These are phyloP conservation scores for Nansenia antarctica DNA, from an alignment of 2,113 vertebrate genomes.

Conservation along the genomic window DNA sequence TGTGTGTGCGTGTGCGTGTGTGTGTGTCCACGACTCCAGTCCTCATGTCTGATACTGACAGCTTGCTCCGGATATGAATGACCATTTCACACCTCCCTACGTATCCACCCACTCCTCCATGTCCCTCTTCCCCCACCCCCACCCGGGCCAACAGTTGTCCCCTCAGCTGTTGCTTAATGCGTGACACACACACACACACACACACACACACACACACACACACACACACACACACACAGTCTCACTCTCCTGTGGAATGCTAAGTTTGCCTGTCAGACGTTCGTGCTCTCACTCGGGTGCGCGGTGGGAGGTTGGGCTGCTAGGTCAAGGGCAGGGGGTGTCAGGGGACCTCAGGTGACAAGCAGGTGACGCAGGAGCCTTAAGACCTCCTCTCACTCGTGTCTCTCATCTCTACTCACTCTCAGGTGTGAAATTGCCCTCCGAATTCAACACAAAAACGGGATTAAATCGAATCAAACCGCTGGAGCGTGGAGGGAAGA, in stretches of 20 bases:
- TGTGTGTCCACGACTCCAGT: not conserved
- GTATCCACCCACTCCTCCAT: not conserved
- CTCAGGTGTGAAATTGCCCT: constrained; percentile 12
- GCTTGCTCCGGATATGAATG: constrained; percentile 2
- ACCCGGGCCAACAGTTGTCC: not conserved
- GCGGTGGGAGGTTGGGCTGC: no score
- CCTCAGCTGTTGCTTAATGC: not conserved
- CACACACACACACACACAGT: not conserved
- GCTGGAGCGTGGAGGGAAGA: not conserved
- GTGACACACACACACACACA: not conserved
- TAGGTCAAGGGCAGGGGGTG: not conserved
- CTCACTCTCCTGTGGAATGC: not conserved
- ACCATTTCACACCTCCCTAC: constrained; percentile 17
- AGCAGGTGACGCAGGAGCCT: not conserved
- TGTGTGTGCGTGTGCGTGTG: not conserved
- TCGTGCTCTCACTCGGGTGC: not conserved
- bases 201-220: not conserved
- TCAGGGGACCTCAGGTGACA: not conserved
- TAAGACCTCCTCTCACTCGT: not conserved
- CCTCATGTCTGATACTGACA: not conserved
- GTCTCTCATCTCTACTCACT: not conserved
- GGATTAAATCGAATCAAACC: not conserved
- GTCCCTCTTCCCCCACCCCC: not conserved
- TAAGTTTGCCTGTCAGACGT: constrained; percentile 1
- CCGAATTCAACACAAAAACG: not conserved